Evolutionary conservation across 1,140 invertebrate species (phyloP), one percentile per base, ranked within the genome.

Genomic region (Philotrypesis tridentata): DNA sequence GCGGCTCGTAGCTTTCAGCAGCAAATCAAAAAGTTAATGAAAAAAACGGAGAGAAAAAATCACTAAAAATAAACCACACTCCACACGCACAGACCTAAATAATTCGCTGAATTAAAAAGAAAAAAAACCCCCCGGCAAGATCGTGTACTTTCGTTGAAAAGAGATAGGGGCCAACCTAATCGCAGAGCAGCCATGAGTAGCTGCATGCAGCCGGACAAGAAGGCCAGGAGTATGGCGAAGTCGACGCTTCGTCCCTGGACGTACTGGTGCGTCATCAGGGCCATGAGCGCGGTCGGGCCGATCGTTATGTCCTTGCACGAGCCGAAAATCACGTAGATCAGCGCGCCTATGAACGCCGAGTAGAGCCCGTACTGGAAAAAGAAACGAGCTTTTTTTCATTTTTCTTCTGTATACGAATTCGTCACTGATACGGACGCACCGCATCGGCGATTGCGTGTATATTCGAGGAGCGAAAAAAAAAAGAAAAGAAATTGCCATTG

Each of bases 261-360:
- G 88, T 95, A 94, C 83, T 96, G 94, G 84, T 95, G 94, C 1
- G 96, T 97, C 95, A 97, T 96, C 14, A 97, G 90, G 1, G 96
- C 94, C 92, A 97, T 94, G 27, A 97, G 92, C 0, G 97, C 96
- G 0, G 96, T 97, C 0, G 97, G 97, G 21, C 97, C 97, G 83
- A 97, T 95, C 0, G 97, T 98, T 77, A 98, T 96, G 88, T 98
- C 97, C 86, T 97, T 97, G 86, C 97, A 97, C 6, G 96, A 97
- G 27, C 98, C 97, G 85, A 98, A 95, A 76, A 98, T 87, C 70
- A 95, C 94, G 90, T 98, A 99, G n/a, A 98, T 93, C 89, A 98
- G 96, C 84, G 96, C 97, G 6, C 97, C 97, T 92, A 98, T 95
- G 90, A 98, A 98, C 0, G 97, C 96, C 0, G 97, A 97, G 90